Evolutionary conservation across 1,140 invertebrate genomes (phyloP).

Genomic region (Coelopa frigida): DNA sequence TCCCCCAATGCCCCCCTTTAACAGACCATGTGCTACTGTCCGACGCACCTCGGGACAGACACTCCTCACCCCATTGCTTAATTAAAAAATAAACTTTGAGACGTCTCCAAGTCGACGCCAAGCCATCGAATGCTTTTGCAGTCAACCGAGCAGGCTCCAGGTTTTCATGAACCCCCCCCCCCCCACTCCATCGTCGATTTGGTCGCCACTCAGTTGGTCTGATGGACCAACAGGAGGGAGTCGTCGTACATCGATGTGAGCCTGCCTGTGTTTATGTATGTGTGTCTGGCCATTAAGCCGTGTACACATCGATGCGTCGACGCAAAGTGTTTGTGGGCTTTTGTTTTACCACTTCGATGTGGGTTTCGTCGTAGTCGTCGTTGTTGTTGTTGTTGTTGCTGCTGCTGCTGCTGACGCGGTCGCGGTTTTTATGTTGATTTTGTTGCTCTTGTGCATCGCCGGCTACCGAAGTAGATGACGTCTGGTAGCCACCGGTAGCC

Average conservation of each 20-base stretch:
- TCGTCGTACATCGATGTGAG: slow-evolving; percentile 1
- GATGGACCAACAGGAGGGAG: too few species aligned
- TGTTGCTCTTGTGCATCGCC: slow-evolving; percentile 5
- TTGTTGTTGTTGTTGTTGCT: slow-evolving; percentile 1
- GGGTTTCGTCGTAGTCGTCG: not conserved
- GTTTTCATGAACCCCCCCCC: too few species aligned
- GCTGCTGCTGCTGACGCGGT: not conserved
- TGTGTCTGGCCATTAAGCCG: slow-evolving; percentile 16
- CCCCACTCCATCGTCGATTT: too few species aligned
- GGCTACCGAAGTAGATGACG: slow-evolving; percentile 1
- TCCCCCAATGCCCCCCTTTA: too few species aligned
- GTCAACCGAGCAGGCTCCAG: too few species aligned
- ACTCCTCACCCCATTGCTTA: too few species aligned
- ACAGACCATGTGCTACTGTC: too few species aligned
- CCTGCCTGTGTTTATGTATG: slow-evolving; percentile 5
- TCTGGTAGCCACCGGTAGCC: not conserved
- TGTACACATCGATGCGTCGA: slow-evolving; percentile 15
- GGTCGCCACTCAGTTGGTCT: too few species aligned
- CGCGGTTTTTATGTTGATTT: not conserved
- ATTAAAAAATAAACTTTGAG: too few species aligned
- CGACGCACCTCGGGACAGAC: too few species aligned
- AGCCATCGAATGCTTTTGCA: too few species aligned
- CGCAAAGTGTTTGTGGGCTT: not conserved
- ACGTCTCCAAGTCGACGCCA: too few species aligned
- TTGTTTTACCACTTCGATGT: slow-evolving; percentile 2